phyloP scores from a whole-genome alignment of 2,888 invertebrate species.

The Diploptera punctata region DNA sequence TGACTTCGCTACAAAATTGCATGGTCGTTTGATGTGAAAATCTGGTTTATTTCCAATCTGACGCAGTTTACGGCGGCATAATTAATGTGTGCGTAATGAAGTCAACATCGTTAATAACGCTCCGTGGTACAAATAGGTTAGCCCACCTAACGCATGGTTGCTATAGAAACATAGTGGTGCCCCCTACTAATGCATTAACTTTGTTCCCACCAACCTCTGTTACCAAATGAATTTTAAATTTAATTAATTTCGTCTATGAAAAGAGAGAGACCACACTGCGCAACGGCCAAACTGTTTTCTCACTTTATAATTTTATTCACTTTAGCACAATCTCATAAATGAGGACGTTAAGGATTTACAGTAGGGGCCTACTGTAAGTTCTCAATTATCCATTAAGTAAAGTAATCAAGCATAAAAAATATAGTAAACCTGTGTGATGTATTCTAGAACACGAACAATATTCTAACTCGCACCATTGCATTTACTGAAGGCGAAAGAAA shows the following conservation, averaged over 20 bases:
- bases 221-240: constrained; percentile 18
- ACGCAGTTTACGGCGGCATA: constrained; percentile 17
- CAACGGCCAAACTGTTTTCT: background rate
- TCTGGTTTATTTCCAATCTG: constrained; percentile 29
- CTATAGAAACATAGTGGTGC: too few relatives aligned
- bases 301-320: too few relatives aligned
- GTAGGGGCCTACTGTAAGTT: too few relatives aligned
- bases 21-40: constrained; percentile 27
- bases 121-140: constrained; percentile 14
- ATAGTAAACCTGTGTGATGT: too few relatives aligned
- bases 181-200: background rate
- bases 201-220: background rate
- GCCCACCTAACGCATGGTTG: background rate
- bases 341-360: too few relatives aligned
- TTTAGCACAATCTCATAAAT: too few relatives aligned
- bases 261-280: too few relatives aligned
- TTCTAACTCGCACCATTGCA: too few relatives aligned
- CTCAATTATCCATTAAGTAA: too few relatives aligned
- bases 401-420: too few relatives aligned
- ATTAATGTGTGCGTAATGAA: constrained; percentile 24
- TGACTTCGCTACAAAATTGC: constrained; percentile 11
- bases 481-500: too few relatives aligned
- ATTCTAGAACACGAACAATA: too few relatives aligned
- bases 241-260: background rate
- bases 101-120: constrained; percentile 13